Evolutionary conservation across 1,140 invertebrate genomes (phyloP).

Genomic region (Drosophila pseudoobscura): DNA sequence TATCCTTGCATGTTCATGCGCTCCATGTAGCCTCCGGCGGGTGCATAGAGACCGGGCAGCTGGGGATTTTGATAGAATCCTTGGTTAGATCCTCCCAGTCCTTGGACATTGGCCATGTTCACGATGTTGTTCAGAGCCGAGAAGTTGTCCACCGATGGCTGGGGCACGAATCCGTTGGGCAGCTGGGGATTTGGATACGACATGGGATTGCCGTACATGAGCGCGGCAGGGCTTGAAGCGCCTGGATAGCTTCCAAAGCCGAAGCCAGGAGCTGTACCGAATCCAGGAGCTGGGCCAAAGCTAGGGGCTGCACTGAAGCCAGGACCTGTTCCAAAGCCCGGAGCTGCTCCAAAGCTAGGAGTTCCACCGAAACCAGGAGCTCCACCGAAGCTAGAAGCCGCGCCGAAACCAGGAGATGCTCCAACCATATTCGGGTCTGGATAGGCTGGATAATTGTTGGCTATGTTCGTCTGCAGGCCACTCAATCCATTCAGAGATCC

Average conservation of each 20-base stretch:
- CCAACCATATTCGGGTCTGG: slow-evolving; percentile 41
- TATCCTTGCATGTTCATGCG: slow-evolving; percentile 54
- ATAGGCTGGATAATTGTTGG: slow-evolving; percentile 46
- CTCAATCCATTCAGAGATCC: slow-evolving; percentile 19
- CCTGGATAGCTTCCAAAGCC: slow-evolving; percentile 32
- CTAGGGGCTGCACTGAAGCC: background rate
- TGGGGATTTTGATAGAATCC: slow-evolving; percentile 33
- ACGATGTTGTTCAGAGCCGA: slow-evolving; percentile 50
- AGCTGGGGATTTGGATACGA: slow-evolving; percentile 42
- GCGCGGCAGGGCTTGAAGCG: slow-evolving; percentile 11
- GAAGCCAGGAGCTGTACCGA: background rate
- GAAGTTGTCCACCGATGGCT: slow-evolving; percentile 55
- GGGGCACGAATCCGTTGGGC: slow-evolving; percentile 46
- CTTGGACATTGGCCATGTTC: slow-evolving; percentile 58
- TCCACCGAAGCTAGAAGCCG: slow-evolving; percentile 4
- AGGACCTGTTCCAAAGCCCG: background rate
- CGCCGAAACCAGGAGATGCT: background rate
- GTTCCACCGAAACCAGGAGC: background rate
- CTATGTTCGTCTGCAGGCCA: slow-evolving; percentile 47
- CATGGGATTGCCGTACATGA: slow-evolving; percentile 17
- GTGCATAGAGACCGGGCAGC: slow-evolving; percentile 35
- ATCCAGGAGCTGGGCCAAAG: background rate
- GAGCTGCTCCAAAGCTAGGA: slow-evolving; percentile 3
- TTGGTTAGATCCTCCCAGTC: slow-evolving; percentile 19
- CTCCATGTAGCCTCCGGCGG: slow-evolving; percentile 30